A percentile compares a stretch with the other conserved stretches of the same genome.
phyloP scores from a whole-genome alignment of 2,888 invertebrate genomes.

The Lepidocyrtoides sp. region DNA sequence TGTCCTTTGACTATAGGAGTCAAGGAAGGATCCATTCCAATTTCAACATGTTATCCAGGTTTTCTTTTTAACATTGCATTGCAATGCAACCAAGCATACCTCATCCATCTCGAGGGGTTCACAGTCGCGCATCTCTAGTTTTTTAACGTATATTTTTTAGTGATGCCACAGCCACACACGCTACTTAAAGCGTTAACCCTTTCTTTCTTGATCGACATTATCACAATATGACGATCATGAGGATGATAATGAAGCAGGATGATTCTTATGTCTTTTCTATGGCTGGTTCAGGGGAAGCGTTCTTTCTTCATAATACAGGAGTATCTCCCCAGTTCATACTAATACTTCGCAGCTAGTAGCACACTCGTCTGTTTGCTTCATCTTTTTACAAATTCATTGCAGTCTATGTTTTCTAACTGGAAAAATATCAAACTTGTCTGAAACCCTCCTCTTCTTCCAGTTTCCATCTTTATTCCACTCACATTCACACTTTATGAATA shows the following conservation, averaged over 20 bases:
- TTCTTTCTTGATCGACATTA: slow-evolving; percentile 29
- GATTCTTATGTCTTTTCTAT: not conserved
- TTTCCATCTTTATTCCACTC: not conserved
- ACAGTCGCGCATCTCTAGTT: not conserved
- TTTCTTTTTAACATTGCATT: not conserved
- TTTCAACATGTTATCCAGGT: not conserved
- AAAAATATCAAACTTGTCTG: not conserved
- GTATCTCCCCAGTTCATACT: not conserved
- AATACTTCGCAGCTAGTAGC: too few species aligned
- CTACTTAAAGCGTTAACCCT: not conserved
- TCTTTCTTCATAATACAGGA: not conserved
- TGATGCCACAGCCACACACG: not conserved
- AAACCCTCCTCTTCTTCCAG: not conserved
- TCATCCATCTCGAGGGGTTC: not conserved
- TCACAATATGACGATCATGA: not conserved
- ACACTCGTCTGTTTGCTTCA: too few species aligned
- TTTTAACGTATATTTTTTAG: not conserved
- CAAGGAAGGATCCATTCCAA: not conserved
- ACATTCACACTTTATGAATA: not conserved
- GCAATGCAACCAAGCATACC: not conserved
- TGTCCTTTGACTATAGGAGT: slow-evolving; percentile 6
- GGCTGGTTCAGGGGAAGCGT: slow-evolving; percentile 1
- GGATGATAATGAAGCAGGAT: not conserved
- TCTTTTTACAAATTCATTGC: not conserved
- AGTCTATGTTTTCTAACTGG: not conserved